phyloP scores from a whole-genome alignment of 2,113 vertebrate species.

The Corythoichthys haematopterus region DNA sequence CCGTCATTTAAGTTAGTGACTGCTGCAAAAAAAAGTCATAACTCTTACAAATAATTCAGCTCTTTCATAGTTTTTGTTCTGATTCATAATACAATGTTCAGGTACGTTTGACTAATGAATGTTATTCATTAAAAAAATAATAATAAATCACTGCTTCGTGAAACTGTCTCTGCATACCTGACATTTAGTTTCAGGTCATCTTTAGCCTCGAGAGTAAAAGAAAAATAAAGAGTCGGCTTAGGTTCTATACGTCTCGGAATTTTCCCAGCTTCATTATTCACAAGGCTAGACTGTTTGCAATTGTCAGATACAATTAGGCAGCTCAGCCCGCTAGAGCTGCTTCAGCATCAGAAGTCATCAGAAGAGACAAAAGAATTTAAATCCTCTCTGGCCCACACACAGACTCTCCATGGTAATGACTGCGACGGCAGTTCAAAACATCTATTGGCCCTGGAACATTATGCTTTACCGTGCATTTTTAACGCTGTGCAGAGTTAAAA shows the following conservation, averaged over 20 bases:
- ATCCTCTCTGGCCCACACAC: conserved; percentile 22
- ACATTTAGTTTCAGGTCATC: conserved; percentile 14
- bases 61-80: no score
- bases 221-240: conserved; percentile 4
- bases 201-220: conserved; percentile 1
- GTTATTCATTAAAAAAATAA: no score
- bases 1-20: no score
- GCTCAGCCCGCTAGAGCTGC: neutral
- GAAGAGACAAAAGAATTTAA: conserved; percentile 18
- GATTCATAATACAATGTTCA: no score
- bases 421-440: neutral
- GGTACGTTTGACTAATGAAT: no score
- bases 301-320: conserved; percentile 41
- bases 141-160: neutral
- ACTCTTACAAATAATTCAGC: no score
- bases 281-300: conserved; percentile 24
- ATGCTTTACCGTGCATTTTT: neutral
- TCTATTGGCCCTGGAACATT: neutral
- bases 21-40: no score
- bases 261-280: conserved; percentile 21
- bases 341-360: conserved; percentile 8
- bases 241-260: conserved; percentile 23
- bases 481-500: neutral
- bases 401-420: conserved; percentile 25
- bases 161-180: conserved; percentile 12